phyloP scores from a whole-genome alignment of 2,888 invertebrate genomes.

The Dromius quadrimaculatus region DNA sequence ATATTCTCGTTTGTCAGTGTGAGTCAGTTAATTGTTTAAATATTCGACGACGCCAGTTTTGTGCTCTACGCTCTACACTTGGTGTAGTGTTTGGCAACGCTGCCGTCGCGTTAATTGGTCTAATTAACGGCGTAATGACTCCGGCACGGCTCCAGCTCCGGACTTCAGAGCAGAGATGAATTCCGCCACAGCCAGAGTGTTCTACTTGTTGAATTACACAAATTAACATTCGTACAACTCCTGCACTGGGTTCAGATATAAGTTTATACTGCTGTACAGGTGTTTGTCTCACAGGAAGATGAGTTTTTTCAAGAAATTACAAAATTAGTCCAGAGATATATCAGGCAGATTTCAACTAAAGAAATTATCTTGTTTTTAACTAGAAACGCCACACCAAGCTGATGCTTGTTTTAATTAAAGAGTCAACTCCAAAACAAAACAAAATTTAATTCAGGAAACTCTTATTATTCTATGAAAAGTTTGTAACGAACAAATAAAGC shows the following conservation, averaged over 20 bases:
- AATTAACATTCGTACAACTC: slow-evolving; percentile 44
- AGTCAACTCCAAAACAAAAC: too few relatives aligned
- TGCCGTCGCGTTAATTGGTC: slow-evolving; percentile 45
- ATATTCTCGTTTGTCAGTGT: too few relatives aligned
- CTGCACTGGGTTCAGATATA: not conserved
- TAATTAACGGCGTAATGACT: slow-evolving; percentile 51
- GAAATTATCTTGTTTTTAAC: too few relatives aligned
- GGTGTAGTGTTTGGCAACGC: slow-evolving; percentile 27
- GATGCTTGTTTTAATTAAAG: too few relatives aligned
- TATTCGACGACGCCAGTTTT: slow-evolving; percentile 14
- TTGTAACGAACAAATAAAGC: too few relatives aligned
- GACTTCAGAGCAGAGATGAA: slow-evolving; percentile 36
- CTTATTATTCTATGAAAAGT: too few relatives aligned
- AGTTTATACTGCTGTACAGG: slow-evolving; percentile 22
- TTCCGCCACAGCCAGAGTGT: slow-evolving; percentile 23
- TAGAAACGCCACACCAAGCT: too few relatives aligned
- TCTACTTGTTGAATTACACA: slow-evolving; percentile 51
- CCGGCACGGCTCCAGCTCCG: slow-evolving; percentile 22
- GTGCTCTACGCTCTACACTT: not conserved
- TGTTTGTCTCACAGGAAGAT: slow-evolving; percentile 27
- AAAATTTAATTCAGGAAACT: too few relatives aligned
- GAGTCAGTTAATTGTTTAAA: slow-evolving; percentile 34
- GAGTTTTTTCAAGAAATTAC: too few relatives aligned
- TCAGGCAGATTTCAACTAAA: too few relatives aligned
- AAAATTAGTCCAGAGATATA: too few relatives aligned